These are phyloP conservation scores for Strongylocentrotus purpuratus DNA, from an alignment of 35 echinoderm and acorn worm species.

Conservation along the genomic window DNA sequence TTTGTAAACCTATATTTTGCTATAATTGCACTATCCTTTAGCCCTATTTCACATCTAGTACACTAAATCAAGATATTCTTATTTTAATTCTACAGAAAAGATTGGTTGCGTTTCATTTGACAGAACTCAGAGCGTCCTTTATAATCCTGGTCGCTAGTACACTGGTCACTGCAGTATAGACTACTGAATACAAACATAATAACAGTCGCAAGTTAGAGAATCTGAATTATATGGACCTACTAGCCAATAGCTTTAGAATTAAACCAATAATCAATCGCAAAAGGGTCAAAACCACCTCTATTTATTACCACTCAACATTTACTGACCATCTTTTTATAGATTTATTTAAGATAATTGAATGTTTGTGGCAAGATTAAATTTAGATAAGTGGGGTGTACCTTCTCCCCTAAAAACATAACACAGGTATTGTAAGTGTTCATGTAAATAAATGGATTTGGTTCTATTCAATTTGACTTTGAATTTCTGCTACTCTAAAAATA, in stretches of 20 bases:
- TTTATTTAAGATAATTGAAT: not conserved
- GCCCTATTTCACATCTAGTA: not conserved
- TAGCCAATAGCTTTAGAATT: not conserved
- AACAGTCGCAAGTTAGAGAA: not conserved
- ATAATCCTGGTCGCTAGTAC: not conserved
- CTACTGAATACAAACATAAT: not conserved
- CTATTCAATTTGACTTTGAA: no score
- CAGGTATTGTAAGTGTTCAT: no score
- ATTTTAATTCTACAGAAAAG: not conserved
- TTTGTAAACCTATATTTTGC: not conserved
- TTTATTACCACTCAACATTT: not conserved
- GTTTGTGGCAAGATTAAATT: not conserved
- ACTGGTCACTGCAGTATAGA: not conserved
- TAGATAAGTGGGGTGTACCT: not conserved
- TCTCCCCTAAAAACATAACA: no score
- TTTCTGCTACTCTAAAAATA: no score
- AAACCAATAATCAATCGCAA: not conserved
- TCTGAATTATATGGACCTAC: not conserved
- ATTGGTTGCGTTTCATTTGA: not conserved
- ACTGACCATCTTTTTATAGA: not conserved
- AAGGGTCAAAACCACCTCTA: not conserved
- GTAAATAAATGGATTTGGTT: no score
- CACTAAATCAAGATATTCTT: not conserved
- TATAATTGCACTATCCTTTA: constrained; percentile 11
- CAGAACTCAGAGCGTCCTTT: not conserved